Conservation (phyloP, 2,888 invertebrate genomes). For the Rhorus exstirpatorius region DNA sequence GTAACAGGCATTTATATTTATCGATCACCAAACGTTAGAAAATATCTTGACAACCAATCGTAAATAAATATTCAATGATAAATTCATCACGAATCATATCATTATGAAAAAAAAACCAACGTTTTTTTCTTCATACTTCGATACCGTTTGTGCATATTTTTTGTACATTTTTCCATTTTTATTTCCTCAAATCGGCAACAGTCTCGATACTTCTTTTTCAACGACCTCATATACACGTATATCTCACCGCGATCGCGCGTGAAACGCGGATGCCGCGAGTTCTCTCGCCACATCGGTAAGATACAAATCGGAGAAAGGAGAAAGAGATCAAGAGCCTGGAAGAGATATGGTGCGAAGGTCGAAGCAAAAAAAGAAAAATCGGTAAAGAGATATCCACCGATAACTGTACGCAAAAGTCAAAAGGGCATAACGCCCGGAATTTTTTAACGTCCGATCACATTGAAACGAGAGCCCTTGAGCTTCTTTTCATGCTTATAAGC, state of each 20-base stretch:
- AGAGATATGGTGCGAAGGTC: slow-evolving; percentile 5
- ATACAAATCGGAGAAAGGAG: slow-evolving; percentile 41
- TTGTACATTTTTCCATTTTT: neutral
- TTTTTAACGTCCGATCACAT: neutral
- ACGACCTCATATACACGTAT: neutral
- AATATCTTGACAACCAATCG: too few species aligned
- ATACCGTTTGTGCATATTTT: too few species aligned
- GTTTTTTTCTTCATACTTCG: neutral
- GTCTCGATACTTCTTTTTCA: slow-evolving; percentile 2
- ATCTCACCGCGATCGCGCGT: neutral
- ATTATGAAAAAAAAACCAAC: too few species aligned
- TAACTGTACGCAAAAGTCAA: neutral
- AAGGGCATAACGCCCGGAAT: neutral
- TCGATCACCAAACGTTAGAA: too few species aligned
- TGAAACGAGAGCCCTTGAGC: neutral
- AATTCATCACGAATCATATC: neutral
- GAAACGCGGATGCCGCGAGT: slow-evolving; percentile 9
- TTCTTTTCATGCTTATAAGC: neutral
- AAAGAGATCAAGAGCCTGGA: neutral
- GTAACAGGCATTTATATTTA: too few species aligned
- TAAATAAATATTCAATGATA: too few species aligned
- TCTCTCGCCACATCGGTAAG: slow-evolving; percentile 17
- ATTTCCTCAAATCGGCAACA: too few species aligned
- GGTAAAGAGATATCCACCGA: slow-evolving; percentile 21
- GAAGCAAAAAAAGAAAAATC: slow-evolving; percentile 1